These are phyloP conservation scores for Odontothrips loti DNA, from an alignment of 2,888 invertebrate genomes.

Conservation along the genomic window DNA sequence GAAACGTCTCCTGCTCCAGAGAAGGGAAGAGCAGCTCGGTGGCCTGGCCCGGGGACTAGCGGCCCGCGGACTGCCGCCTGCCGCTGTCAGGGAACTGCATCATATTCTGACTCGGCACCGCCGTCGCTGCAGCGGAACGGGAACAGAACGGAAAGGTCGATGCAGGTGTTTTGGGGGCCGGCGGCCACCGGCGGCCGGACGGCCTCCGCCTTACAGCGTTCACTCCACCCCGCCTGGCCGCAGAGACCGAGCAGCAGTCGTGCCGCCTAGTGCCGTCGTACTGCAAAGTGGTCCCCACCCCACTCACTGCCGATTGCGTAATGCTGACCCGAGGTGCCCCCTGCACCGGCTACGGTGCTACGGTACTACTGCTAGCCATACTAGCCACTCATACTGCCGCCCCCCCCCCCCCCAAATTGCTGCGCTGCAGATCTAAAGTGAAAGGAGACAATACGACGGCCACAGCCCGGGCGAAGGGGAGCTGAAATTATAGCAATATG, in stretches of 20 bases:
- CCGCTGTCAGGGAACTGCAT: no score
- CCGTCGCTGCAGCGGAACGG: no score
- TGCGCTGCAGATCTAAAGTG: constrained; percentile 25
- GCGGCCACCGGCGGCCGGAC: no score
- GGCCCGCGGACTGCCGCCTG: no score
- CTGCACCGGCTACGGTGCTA: background rate
- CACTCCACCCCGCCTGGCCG: background rate
- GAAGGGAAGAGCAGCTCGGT: no score
- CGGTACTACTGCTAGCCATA: background rate
- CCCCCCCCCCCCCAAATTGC: constrained; percentile 40
- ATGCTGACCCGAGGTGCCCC: background rate
- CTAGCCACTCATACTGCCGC: background rate
- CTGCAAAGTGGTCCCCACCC: background rate
- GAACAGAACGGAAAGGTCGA: no score
- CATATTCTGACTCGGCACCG: no score
- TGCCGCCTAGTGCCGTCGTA: background rate
- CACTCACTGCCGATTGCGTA: background rate
- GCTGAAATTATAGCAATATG: background rate
- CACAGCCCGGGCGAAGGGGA: background rate
- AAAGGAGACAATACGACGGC: constrained; percentile 10
- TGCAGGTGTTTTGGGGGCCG: no score
- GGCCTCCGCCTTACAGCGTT: no score
- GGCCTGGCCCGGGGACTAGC: no score
- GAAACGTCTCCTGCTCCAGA: no score
- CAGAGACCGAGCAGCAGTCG: background rate